phyloP scores from a whole-genome alignment of 2,888 invertebrate genomes.

The Macrophya annulata region DNA sequence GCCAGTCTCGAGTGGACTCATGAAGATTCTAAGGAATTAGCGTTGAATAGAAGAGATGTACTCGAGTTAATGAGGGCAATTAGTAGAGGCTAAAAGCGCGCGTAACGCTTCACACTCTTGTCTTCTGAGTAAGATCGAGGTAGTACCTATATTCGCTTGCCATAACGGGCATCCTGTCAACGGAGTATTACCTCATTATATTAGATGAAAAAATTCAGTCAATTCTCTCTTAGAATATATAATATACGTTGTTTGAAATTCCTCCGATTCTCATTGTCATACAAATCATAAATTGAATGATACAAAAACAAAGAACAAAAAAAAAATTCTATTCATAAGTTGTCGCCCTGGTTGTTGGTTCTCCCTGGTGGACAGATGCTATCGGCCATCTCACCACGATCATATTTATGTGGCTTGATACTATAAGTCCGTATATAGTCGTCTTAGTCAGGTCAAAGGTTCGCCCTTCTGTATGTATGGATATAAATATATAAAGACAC shows the following conservation, averaged over 20 bases:
- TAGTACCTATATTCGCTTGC: neutral
- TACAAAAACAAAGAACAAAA: neutral
- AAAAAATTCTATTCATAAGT: conserved; percentile 51
- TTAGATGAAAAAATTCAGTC: neutral
- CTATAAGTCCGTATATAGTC: neutral
- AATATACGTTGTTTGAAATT: neutral
- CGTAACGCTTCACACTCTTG: conserved; percentile 44
- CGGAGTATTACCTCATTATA: neutral
- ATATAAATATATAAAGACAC: neutral
- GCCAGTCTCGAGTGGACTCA: neutral
- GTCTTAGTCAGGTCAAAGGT: conserved; percentile 36
- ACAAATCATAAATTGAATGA: conserved; percentile 18
- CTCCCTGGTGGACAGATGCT: conserved; percentile 49
- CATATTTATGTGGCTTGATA: conserved; percentile 45
- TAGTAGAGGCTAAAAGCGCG: conserved; percentile 12
- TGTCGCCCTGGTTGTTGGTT: conserved; percentile 14
- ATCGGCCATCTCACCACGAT: conserved; percentile 48
- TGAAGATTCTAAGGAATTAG: conserved; percentile 31
- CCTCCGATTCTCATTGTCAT: neutral
- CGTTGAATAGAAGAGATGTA: conserved; percentile 34
- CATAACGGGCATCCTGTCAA: neutral
- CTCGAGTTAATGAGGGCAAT: conserved; percentile 50
- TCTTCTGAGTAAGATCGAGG: neutral
- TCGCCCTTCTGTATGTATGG: conserved; percentile 19
- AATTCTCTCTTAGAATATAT: neutral